phyloP scores from a whole-genome alignment of 2,113 vertebrate species.

The Myiozetetes cayanensis region DNA sequence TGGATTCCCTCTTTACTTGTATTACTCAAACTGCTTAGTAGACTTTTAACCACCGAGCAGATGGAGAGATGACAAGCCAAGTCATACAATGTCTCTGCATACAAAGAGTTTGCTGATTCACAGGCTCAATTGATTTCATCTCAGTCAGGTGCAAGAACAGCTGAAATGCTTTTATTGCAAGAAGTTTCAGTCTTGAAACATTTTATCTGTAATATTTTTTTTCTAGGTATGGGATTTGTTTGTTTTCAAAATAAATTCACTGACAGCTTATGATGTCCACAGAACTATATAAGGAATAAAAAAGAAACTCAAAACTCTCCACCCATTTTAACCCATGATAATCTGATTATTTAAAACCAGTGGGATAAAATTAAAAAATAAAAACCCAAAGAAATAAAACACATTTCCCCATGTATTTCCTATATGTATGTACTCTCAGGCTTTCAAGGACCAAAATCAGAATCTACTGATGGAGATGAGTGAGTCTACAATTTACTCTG shows the following conservation, averaged over 20 bases:
- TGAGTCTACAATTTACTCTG: neutral
- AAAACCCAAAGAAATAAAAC: neutral
- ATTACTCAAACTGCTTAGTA: neutral
- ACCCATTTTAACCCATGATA: neutral
- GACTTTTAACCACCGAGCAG: neutral
- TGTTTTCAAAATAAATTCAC: neutral
- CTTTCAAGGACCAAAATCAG: neutral
- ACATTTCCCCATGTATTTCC: neutral
- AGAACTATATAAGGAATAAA: neutral
- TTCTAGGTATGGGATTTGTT: neutral
- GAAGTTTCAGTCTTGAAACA: neutral
- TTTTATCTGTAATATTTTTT: neutral
- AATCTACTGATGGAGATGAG: neutral
- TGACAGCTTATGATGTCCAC: neutral
- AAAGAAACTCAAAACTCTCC: neutral
- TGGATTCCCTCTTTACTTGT: neutral
- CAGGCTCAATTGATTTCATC: neutral
- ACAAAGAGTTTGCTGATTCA: conserved; percentile 22
- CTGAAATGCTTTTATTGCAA: neutral
- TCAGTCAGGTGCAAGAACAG: conserved; percentile 9
- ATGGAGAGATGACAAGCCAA: neutral
- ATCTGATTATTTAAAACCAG: neutral
- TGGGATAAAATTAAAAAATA: neutral
- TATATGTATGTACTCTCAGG: neutral
- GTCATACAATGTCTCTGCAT: neutral